Conservation (phyloP, 2,113 vertebrate genomes). For the Synchiropus splendidus region DNA sequence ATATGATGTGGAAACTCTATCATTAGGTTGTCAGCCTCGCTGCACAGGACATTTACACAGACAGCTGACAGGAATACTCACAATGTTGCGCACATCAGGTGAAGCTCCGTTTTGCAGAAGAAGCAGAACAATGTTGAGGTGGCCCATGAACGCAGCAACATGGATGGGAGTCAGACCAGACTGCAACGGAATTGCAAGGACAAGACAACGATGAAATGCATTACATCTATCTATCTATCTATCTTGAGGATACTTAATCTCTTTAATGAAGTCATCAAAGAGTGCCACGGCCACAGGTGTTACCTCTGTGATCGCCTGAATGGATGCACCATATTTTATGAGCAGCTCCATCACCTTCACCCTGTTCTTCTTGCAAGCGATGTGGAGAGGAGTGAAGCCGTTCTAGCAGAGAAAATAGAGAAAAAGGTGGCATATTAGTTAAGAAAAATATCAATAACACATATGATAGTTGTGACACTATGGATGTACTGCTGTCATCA, state of each 20-base stretch:
- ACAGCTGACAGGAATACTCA: constrained; percentile 78
- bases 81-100: constrained; percentile 94
- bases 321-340: constrained; percentile 97
- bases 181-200: constrained; percentile 48
- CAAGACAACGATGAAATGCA: too few relatives aligned
- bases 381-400: constrained; percentile 98
- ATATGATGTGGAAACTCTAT: too few relatives aligned
- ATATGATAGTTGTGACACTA: too few relatives aligned
- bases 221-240: too few relatives aligned
- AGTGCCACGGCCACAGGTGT: too few relatives aligned
- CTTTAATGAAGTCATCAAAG: neutral
- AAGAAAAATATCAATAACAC: too few relatives aligned
- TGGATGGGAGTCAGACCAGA: constrained; percentile 98
- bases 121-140: constrained; percentile 96
- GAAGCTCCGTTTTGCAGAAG: constrained; percentile 97
- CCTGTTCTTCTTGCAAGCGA: constrained; percentile 99
- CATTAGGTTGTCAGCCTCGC: too few relatives aligned
- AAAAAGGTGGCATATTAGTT: neutral
- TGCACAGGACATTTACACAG: too few relatives aligned
- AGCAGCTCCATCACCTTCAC: constrained; percentile 99
- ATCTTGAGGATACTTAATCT: too few relatives aligned
- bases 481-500: too few relatives aligned
- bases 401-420: constrained; percentile 73
- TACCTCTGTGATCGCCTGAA: constrained; percentile 98
- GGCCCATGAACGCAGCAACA: constrained; percentile 97